Conservation (phyloP, 2,888 invertebrate species). For the Punctoribates punctum region DNA sequence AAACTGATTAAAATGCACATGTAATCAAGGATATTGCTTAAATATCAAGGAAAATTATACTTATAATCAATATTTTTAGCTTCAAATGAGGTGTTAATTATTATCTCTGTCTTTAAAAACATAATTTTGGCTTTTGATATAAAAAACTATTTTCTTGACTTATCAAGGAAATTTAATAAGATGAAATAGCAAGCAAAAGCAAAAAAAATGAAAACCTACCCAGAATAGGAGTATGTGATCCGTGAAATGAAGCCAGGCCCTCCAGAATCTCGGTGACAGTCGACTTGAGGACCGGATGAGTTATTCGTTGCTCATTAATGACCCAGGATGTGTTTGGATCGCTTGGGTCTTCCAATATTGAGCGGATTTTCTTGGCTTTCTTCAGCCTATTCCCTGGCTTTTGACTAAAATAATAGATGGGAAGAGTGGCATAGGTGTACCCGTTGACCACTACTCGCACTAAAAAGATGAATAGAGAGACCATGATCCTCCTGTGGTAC, state of each 20-base stretch:
- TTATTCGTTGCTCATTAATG: background rate
- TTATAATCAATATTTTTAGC: too few species aligned
- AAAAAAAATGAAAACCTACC: background rate
- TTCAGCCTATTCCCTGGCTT: slow-evolving; percentile 35
- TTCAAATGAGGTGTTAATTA: too few species aligned
- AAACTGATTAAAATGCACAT: too few species aligned
- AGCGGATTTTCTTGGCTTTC: background rate
- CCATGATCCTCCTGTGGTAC: slow-evolving; percentile 11
- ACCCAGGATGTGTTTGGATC: slow-evolving; percentile 8
- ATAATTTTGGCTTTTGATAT: too few species aligned
- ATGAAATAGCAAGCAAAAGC: background rate
- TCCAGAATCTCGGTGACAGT: background rate
- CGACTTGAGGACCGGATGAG: background rate
- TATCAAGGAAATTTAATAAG: too few species aligned
- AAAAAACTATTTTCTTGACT: too few species aligned
- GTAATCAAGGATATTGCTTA: too few species aligned
- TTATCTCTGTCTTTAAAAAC: too few species aligned
- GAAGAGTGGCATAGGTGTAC: slow-evolving; percentile 37
- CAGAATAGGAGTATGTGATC: background rate
- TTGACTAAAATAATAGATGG: slow-evolving; percentile 32
- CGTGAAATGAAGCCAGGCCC: background rate
- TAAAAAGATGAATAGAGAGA: slow-evolving; percentile 3
- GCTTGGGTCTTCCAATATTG: slow-evolving; percentile 10
- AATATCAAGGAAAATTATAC: too few species aligned
- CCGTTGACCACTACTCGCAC: slow-evolving; percentile 28